Evolutionary conservation across 1,140 invertebrate genomes (phyloP), one percentile per base, ranked within the genome.

Genomic region (Apis laboriosa): DNA sequence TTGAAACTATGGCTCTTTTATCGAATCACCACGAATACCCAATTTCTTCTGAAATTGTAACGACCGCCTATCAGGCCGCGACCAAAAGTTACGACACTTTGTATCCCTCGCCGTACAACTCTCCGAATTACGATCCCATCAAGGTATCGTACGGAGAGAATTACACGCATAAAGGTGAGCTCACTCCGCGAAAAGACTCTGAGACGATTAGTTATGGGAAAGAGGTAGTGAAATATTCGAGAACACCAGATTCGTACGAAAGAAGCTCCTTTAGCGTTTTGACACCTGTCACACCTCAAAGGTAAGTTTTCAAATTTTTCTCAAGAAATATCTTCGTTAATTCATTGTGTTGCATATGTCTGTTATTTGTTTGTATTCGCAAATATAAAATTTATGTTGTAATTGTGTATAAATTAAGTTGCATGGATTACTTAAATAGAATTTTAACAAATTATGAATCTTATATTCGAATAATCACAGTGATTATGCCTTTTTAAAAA

Each of bases 91-190:
- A 89, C 79, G 92, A 93, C 24, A 88, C 90, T 0, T 86, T 92
- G 34, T 94, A 93, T 68, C 91, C 92, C 0, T 93, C 93, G 11
- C 93, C 93, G 7, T 94, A 94, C 85, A 93, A 91, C 28, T 93
- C 93, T 11, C 93, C 92, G 7, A 91, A 87, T 79, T 94, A 92
- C 58, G 92, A 92, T 9, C 66, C 90, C 13, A 43, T 89, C 9
- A 84, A 90, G 43, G 71, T 77, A 1, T 74, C 53, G 11, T 91
- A 90, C 53, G 72, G 85, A 0, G 92, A 93, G 11, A 89, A 85
- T 68, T 92, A 89, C 77, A 72, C 74, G 53, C 76, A 85, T 28
- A 91, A 92, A 64, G 89, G 88, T 56, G 90, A 90, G 66, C 63
- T 90, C 1, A 94, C 92, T 5, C 91, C 92, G 11, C 84, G 88